Evolutionary conservation across 2,888 invertebrate genomes (phyloP), one percentile per base, ranked within the genome.

Genomic region (Tolmerus cingulatus): DNA sequence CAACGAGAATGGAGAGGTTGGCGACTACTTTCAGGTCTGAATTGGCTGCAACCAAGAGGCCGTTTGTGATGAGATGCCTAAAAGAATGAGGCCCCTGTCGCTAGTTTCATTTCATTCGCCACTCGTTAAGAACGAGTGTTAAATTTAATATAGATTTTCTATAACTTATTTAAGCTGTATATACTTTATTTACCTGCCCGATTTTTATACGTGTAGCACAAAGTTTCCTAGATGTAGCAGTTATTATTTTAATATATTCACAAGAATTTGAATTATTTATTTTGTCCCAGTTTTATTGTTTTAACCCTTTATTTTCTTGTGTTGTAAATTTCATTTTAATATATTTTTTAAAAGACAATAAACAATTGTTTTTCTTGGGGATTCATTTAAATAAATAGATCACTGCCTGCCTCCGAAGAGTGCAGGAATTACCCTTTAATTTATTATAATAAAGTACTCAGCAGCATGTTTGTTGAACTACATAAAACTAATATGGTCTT

Each of bases 11-110:
- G 90, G 91, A 79, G 90, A 91, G 86, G 93, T 93, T 51, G 92
- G 91, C 89, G 93, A 93, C 90, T 93, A 93, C 89, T 93, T 93
- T 90, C 93, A 93, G 90, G 93, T 93, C 88, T 92, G 90, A 90
- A 87, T 87, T 37, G 74, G 55, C 87, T 43, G 16, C 43, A 46
- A 77, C 4, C 57, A 37, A 55, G 34, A 46, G 19, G 74, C 74
- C 87, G 16, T 37, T 76, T 79, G 87, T 88, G 86, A 82, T 79
- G 51, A 86, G 74, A 87, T 74, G 85, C 66, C 51, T 79, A 51
- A 23, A 30, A 84, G 55, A 19, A 37, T 84, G 66, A 66, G 51
- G n/a, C 12, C 12, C 1, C 12, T 66, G 27, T 66, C 12, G 66
- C 66, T 66, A 23, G 19, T 84, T 84, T n/a, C 34, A 37, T 86